Evolutionary conservation across 92 coral and sea anemone species (phyloP), one percentile per base, ranked within the genome.

Genomic region (Heliopora coerulea): DNA sequence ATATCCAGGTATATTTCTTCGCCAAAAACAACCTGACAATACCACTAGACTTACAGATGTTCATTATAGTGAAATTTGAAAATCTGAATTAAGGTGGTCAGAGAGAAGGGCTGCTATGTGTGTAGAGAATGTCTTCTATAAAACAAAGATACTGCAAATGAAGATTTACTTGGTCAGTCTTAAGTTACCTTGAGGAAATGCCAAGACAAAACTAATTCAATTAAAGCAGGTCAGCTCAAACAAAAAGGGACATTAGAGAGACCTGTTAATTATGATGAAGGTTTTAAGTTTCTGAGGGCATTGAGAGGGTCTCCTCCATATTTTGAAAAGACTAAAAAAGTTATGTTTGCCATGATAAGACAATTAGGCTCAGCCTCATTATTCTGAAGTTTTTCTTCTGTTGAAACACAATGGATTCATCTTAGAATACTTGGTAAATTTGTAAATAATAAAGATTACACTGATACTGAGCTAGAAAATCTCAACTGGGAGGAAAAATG

Each of bases 1-100:
- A 56, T 87, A 87, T 80, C 91, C 91, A 68, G 91, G 84, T 41
- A 86, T 86, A 73, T 86, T 83, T 54, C 83, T 87, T 44, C 86
- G 88, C 9, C 86, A 87, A 33, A 18, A 49, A 84, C 72, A 86
- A 73, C 79, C 88, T 12, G 28, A 33, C 73, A 66, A 66, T 49
- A 54, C 83, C 75, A 56, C 67, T 67, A 67, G 61, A 83, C 58
- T 1, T 23, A 68, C 75, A 0, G 44, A 79, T 41, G 83, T 86
- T 28, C 59, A 59, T 52, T 68, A 68, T 50, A 63, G 70, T 28
- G 70, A 63, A 63, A 63, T 63, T 63, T 63, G 70, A 7, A 63
- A 63, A 33, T 63, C 70, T 30, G 70, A 63, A 9, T 66, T 66
- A 44, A 66, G 73, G 32, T 27, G 58, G 41, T 66, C 39, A 42